A percentile compares a stretch with the other conserved stretches of the same genome.
Conservation (phyloP, 2,797 vertebrate species). For the Rhinichthys osculus region DNA sequence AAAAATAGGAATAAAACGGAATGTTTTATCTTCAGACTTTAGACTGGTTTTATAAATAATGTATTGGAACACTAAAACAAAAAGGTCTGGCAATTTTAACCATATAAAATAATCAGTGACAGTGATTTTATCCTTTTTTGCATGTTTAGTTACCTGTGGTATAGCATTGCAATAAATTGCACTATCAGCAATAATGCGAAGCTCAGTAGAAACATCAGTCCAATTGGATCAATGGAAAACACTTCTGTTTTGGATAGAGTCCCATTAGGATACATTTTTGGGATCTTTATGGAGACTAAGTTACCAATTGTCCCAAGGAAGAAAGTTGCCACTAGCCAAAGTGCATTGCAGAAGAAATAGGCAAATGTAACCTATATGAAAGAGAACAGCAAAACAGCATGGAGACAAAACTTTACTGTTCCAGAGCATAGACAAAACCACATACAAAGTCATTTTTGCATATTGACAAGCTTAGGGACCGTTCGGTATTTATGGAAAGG, state of each 20-base stretch:
- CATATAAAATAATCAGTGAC: neutral
- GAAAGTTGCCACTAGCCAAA: constrained; percentile 67
- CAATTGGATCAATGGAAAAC: constrained; percentile 60
- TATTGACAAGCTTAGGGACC: no score
- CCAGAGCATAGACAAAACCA: no score
- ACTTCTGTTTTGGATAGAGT: neutral
- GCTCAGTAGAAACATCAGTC: constrained; percentile 65
- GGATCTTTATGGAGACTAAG: constrained; percentile 51
- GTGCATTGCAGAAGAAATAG: constrained; percentile 63
- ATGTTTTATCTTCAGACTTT: neutral
- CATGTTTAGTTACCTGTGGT: constrained; percentile 59
- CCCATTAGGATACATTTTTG: constrained; percentile 55
- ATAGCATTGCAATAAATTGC: constrained; percentile 64
- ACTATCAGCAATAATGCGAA: constrained; percentile 60
- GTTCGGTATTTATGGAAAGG: no score
- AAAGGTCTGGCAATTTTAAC: neutral
- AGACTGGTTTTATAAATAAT: no score
- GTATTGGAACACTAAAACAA: no score
- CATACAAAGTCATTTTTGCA: no score
- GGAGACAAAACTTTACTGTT: no score
- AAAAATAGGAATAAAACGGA: neutral
- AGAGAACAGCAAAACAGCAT: no score
- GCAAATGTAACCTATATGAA: constrained; percentile 40
- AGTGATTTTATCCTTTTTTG: neutral
- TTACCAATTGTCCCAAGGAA: constrained; percentile 60